phyloP scores from a whole-genome alignment of 1,140 invertebrate species.

The Hylaeus volcanicus region DNA sequence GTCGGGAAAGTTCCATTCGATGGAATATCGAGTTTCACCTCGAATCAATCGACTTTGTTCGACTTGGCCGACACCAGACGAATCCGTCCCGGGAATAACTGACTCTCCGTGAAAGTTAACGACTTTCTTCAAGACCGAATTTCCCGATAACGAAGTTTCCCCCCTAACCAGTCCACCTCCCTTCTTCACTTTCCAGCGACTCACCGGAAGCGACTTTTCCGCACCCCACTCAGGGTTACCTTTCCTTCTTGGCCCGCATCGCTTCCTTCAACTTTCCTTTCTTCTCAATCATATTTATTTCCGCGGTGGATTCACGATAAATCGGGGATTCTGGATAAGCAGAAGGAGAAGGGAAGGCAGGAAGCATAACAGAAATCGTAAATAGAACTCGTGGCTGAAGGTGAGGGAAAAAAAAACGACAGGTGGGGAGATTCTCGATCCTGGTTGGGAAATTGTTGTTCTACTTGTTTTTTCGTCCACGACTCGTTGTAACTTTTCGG shows the following conservation, averaged over 20 bases:
- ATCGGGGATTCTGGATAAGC: conserved; percentile 17
- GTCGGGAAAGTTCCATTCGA: conserved; percentile 49
- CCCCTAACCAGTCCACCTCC: background rate
- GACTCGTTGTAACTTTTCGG: conserved; percentile 1
- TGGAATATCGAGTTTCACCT: conserved; percentile 50
- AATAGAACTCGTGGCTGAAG: background rate
- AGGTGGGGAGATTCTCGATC: background rate
- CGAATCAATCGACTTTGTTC: conserved; percentile 55
- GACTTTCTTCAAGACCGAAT: conserved; percentile 63
- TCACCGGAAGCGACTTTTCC: conserved; percentile 18
- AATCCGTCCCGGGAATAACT: conserved; percentile 50
- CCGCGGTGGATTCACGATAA: conserved; percentile 45
- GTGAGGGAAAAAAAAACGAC: background rate
- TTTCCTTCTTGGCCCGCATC: conserved; percentile 21
- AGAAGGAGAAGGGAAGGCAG: too few species aligned
- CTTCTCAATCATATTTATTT: conserved; percentile 63
- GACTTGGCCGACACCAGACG: conserved; percentile 50
- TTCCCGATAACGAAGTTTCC: conserved; percentile 68
- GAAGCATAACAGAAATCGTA: background rate
- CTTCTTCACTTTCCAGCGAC: background rate
- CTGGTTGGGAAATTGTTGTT: background rate
- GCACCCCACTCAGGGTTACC: background rate
- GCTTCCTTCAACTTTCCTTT: conserved; percentile 49
- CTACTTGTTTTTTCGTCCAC: background rate
- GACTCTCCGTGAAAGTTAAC: conserved; percentile 61